A percentile compares a stretch with the other conserved stretches of the same genome.
These are phyloP conservation scores for Buathra laborator DNA, from an alignment of 2,888 invertebrate species.

Conservation along the genomic window DNA sequence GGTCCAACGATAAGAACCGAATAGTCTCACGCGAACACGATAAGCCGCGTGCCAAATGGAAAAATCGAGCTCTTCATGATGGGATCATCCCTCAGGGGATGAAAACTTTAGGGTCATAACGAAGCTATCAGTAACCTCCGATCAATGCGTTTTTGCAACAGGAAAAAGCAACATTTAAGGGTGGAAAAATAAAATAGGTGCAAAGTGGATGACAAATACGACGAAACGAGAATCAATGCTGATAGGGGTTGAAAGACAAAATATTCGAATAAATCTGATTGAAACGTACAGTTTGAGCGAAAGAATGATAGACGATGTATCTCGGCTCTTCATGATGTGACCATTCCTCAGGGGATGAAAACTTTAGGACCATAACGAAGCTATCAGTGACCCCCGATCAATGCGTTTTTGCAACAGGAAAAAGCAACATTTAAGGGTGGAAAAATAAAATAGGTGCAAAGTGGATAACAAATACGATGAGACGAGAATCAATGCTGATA, in stretches of 20 bases:
- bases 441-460: background rate
- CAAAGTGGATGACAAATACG: background rate
- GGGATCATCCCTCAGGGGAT: background rate
- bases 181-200: background rate
- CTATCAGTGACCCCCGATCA: background rate
- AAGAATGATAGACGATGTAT: conserved; percentile 9
- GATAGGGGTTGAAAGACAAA: background rate
- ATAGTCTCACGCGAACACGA: background rate
- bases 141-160: background rate
- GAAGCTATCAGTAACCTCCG: background rate
- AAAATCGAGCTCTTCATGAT: background rate
- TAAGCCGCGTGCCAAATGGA: background rate
- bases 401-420: background rate
- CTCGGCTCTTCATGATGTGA: conserved; percentile 16
- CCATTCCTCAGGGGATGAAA: background rate
- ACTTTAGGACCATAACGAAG: background rate
- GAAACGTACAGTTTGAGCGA: background rate
- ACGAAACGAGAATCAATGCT: background rate
- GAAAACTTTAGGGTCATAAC: background rate
- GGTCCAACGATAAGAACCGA: conserved; percentile 19
- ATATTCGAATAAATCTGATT: conserved; percentile 2
- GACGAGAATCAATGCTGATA: background rate
- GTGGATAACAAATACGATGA: background rate
- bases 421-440: background rate
- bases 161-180: background rate